phyloP scores from a whole-genome alignment of 1,140 invertebrate genomes.

The Trachymyrmex cornetzi region DNA sequence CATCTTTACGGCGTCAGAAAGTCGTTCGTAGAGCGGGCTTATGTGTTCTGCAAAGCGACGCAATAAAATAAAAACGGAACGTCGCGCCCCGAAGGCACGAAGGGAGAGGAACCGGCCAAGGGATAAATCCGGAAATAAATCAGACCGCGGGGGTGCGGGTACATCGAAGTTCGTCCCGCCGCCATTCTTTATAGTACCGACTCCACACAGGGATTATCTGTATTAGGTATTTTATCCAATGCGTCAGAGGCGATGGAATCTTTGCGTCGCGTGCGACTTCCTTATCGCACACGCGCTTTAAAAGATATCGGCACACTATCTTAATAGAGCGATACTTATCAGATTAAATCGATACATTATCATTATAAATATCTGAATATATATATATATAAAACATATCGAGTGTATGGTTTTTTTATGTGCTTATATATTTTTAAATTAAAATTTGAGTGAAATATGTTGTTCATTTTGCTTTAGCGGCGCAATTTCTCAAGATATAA shows the following conservation, averaged over 20 bases:
- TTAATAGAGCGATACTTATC: background rate
- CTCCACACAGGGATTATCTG: slow-evolving; percentile 31
- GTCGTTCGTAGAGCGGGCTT: slow-evolving; percentile 30
- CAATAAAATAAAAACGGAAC: slow-evolving; percentile 63
- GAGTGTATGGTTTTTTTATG: background rate
- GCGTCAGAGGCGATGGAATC: background rate
- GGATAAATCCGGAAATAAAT: slow-evolving; percentile 70
- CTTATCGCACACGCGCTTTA: background rate
- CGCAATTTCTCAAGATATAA: background rate
- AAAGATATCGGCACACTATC: background rate
- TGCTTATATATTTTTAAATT: background rate
- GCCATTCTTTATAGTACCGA: slow-evolving; percentile 22
- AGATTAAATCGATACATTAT: background rate
- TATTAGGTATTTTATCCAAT: slow-evolving; percentile 53
- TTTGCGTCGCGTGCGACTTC: background rate
- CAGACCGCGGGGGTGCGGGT: slow-evolving; percentile 40
- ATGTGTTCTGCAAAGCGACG: slow-evolving; percentile 52
- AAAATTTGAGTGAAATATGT: background rate
- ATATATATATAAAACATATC: too few species aligned
- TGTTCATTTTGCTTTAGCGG: background rate
- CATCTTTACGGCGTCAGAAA: slow-evolving; percentile 41
- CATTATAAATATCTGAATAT: background rate
- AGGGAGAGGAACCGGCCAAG: background rate
- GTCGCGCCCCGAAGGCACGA: background rate
- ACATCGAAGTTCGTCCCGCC: slow-evolving; percentile 15